Conservation (phyloP, 2,888 invertebrate genomes). For the Eupsilia transversa region DNA sequence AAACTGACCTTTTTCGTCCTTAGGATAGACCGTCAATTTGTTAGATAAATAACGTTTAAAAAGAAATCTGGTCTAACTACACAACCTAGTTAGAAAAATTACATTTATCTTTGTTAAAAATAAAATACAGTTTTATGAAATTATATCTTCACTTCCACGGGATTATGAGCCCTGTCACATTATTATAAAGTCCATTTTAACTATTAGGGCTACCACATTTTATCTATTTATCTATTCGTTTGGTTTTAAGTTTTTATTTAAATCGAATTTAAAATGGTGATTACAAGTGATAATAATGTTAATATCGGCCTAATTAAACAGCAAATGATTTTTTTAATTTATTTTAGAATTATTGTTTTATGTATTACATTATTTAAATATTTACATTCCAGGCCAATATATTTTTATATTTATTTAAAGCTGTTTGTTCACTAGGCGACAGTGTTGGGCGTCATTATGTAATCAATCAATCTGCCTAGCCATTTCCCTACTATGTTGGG, state of each 20-base stretch:
- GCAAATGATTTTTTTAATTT: slow-evolving; percentile 48
- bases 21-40: slow-evolving; percentile 31
- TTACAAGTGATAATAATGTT: slow-evolving; percentile 55
- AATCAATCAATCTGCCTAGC: too few relatives aligned
- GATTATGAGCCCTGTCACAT: slow-evolving; percentile 39
- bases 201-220: slow-evolving; percentile 36
- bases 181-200: slow-evolving; percentile 43
- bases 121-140: slow-evolving; percentile 47
- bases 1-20: neutral
- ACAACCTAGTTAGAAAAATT: slow-evolving; percentile 55
- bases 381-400: slow-evolving; percentile 71
- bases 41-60: neutral
- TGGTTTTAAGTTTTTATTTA: slow-evolving; percentile 47
- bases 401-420: slow-evolving; percentile 64
- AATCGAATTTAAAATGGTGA: slow-evolving; percentile 47
- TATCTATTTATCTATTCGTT: slow-evolving; percentile 36
- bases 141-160: slow-evolving; percentile 37
- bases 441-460: too few relatives aligned
- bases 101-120: slow-evolving; percentile 47
- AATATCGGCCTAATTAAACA: slow-evolving; percentile 54
- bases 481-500: too few relatives aligned
- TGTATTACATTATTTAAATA: slow-evolving; percentile 70
- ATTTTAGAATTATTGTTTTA: slow-evolving; percentile 68
- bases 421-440: slow-evolving; percentile 11
- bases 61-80: slow-evolving; percentile 55